Evolutionary conservation across 2,888 invertebrate genomes (phyloP), one percentile per base, ranked within the genome.

Genomic region (Oscheius sp.): DNA sequence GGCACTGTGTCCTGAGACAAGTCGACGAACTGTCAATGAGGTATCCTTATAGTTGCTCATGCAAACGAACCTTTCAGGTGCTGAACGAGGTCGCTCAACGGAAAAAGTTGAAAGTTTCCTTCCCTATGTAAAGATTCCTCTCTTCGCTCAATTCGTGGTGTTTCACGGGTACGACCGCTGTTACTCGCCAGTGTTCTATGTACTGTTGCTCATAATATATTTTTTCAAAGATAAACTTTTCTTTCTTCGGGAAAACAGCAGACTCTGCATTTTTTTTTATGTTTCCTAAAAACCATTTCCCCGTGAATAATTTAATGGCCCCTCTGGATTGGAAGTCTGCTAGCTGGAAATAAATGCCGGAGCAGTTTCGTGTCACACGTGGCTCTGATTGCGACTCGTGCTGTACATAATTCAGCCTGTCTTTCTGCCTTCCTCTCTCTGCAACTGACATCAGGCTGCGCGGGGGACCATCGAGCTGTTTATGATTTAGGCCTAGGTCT

Each of bases 1-100:
- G 74, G 70, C 72, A 13, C 65, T 77, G 51, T 80, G 80, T 63
- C 80, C 79, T 2, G 80, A 80, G 68, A 80, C 80, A n/a, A 75
- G 73, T 57, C 51, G 73, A 29, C 62, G 68, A 21, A 57, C 73
- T 10, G 80, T 80, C 33, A 77, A 79, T 53, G 77, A 80, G 71
- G 77, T 77, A 65, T 4, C 7, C 2, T 35, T 21, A 37, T 57
- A 2, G 58, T 13, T 32, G 3, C 7, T n/a, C 10, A 13, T 21
- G 32, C n/a, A 33, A 33, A 9, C 42, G 21, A 5, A 58, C 7
- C n/a, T 70, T 57, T n/a, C 29, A 59, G 65, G 77, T 77, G 11
- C 75, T 79, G 33, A 76, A 79, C 57, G 76, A 76, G 57, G 59
- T 79, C 5, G 79, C 79, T 65, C 72, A 72, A 48, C 59, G 75